Evolutionary conservation across 2,113 vertebrate species (phyloP), one percentile per base, ranked within the genome.

Genomic region (Bujurquina vittata): DNA sequence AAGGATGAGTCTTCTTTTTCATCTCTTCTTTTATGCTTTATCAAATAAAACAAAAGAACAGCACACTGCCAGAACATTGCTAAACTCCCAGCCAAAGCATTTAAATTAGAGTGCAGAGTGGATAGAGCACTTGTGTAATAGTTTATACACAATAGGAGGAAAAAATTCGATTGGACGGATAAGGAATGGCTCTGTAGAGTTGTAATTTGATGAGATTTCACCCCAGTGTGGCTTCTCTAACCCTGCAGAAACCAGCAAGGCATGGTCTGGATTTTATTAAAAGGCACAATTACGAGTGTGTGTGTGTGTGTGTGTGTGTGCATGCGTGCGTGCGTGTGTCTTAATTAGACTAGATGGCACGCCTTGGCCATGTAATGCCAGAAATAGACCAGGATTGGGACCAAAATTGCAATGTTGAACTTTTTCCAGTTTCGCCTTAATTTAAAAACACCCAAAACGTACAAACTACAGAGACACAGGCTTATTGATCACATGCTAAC

Each of bases 381-480:
- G 46, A 91, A 93, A 93, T 91, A 93, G 91, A 87, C 82, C 77
- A 61, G 76, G 80, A 88, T 83, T 76, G 72, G 81, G 76, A 74
- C 79, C 87, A 87, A 83, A 89, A 87, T 81, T 85, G 69, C 81
- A 90, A 83, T 75, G 84, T 54, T 85, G 67, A 86, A 77, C 74
- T 75, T 84, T 76, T 81, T 69, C 75, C 59, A 80, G 77, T 78
- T 89, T 73, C 14, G 6, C 52, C 15, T 75, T 79, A 22, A 82
- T 83, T 83, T 69, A 72, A 40, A 31, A 77, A 54, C 59, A 69
- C 43, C 18, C 23, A 35, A 35, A 35, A 63, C 12, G 7, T 49
- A 35, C 73, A 83, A 9, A 31, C 29, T 4, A 3, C 52, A 7
- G 11, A 33, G n/a, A 65, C 74, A 78, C 63, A 80, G 37, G 72